Conservation (phyloP, 1,140 invertebrate species). For the Diorhabda carinulata region DNA sequence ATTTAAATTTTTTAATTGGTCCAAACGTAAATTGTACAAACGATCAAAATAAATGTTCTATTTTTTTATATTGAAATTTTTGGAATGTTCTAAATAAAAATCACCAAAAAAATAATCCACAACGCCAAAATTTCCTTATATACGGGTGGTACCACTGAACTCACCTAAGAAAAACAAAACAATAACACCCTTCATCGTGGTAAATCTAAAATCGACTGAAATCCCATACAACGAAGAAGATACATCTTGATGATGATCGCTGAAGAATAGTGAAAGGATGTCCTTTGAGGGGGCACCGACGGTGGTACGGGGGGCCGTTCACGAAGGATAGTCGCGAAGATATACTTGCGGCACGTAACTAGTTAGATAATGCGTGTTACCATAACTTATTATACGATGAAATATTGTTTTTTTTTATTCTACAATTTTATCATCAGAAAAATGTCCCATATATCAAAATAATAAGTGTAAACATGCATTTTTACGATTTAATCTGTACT, state of each 20-base stretch:
- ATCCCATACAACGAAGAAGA: slow-evolving; percentile 26
- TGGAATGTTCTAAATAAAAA: slow-evolving; percentile 1
- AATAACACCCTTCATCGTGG: slow-evolving; percentile 43
- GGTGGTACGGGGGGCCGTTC: slow-evolving; percentile 4
- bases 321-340: slow-evolving; percentile 16
- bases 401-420: too few relatives aligned
- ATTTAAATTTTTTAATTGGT: too few relatives aligned
- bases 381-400: background rate
- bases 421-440: too few relatives aligned
- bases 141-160: slow-evolving; percentile 21
- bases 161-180: slow-evolving; percentile 44
- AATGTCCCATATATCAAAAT: too few relatives aligned
- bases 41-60: slow-evolving; percentile 1
- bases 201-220: slow-evolving; percentile 43
- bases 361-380: slow-evolving; percentile 17
- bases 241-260: slow-evolving; percentile 24
- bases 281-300: slow-evolving; percentile 11
- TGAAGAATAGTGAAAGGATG: slow-evolving; percentile 29
- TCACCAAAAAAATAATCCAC: slow-evolving; percentile 7
- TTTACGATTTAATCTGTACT: too few relatives aligned
- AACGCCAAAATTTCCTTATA: background rate
- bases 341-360: slow-evolving; percentile 9
- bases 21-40: background rate
- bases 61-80: slow-evolving; percentile 9
- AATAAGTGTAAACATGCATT: too few relatives aligned